Evolutionary conservation across 2,113 vertebrate genomes (phyloP).

Genomic region (Oryzias javanicus): DNA sequence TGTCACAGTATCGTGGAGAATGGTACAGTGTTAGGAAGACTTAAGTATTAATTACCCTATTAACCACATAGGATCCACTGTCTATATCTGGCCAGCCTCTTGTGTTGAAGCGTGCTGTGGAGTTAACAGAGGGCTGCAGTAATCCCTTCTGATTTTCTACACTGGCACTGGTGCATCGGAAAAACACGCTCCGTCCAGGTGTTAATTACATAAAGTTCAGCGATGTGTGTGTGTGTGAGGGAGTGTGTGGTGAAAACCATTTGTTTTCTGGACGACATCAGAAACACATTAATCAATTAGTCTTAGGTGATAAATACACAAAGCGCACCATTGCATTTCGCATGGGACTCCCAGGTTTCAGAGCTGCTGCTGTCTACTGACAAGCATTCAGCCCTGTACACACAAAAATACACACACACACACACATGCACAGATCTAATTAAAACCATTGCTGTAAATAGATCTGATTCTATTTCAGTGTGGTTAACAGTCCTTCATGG

Average conservation of each 20-base stretch:
- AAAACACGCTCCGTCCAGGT: constrained; percentile 61
- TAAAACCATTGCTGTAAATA: constrained; percentile 72
- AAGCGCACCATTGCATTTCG: constrained; percentile 51
- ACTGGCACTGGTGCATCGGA: constrained; percentile 64
- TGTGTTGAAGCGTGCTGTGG: constrained; percentile 57
- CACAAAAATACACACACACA: constrained; percentile 22
- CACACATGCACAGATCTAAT: constrained; percentile 58
- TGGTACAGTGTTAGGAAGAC: constrained; percentile 62
- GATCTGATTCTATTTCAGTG: constrained; percentile 72
- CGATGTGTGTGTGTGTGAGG: constrained; percentile 23
- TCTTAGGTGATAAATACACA: constrained; percentile 67
- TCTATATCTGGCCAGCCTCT: constrained; percentile 59
- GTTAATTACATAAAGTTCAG: constrained; percentile 71
- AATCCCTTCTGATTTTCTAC: constrained; percentile 73
- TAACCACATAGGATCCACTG: constrained; percentile 65
- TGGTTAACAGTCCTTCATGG: constrained; percentile 73
- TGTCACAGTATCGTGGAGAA: constrained; percentile 45
- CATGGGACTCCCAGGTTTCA: constrained; percentile 59
- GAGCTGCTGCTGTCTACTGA: constrained; percentile 61
- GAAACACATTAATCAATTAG: constrained; percentile 75
- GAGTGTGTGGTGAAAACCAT: constrained; percentile 38
- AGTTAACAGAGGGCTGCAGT: constrained; percentile 66
- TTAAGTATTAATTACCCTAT: constrained; percentile 73
- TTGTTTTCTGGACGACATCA: constrained; percentile 68
- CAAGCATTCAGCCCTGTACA: constrained; percentile 22